phyloP scores from a whole-genome alignment of 2,888 invertebrate species.

The Eristalis pertinax region DNA sequence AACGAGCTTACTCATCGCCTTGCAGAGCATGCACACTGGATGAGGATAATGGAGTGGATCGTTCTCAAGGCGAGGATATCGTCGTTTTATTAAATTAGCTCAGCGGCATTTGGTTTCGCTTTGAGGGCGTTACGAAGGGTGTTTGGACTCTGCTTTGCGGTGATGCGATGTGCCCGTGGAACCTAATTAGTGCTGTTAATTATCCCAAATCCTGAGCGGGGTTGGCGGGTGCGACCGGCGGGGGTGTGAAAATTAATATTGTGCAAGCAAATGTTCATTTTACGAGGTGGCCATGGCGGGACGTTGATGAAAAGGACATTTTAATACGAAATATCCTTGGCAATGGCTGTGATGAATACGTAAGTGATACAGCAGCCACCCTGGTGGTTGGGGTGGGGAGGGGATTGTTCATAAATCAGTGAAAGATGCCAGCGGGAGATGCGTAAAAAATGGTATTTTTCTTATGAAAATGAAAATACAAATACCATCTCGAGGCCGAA shows the following conservation, averaged over 20 bases:
- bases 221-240: background rate
- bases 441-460: background rate
- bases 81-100: background rate
- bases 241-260: background rate
- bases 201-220: background rate
- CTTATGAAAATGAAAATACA: background rate
- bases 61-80: background rate
- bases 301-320: background rate
- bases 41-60: background rate
- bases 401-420: background rate
- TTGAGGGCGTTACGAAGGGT: background rate
- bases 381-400: background rate
- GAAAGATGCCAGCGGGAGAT: background rate
- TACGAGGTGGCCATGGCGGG: background rate
- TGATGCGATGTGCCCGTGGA: background rate
- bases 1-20: background rate
- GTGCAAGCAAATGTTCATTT: background rate
- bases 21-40: background rate
- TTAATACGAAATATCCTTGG: background rate
- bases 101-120: background rate
- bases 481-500: background rate
- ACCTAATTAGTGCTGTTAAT: conserved; percentile 1
- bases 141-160: background rate
- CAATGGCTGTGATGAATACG: background rate
- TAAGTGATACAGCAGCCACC: background rate